Base-by-base conservation (phyloP, 2,888 invertebrate genomes). In the Limnephilus marmoratus region DNA sequence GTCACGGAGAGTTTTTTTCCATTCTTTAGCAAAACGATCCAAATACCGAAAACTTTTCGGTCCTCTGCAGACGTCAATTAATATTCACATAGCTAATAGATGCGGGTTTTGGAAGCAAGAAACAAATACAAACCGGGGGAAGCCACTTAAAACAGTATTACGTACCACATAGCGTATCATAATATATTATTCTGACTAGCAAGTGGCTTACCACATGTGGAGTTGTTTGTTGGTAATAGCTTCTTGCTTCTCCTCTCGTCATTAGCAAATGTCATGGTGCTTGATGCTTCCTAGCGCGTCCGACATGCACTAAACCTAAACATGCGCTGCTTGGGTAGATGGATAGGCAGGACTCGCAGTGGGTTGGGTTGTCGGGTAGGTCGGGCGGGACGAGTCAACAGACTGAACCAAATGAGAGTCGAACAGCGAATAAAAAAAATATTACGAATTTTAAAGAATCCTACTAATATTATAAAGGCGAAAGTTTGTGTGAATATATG, bases 61-160 rank as follows among this genome's bases (percentile, higher is more conserved):
- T 68, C 68, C 24, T 24, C 7, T 24, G 68, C 68, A 68, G 68
- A 68, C 24, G 24, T 68, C 68, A 83, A 37, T 83, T 37, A 37
- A 18, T 37, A n/a, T 83, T 83, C 34, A 83, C 4, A 45, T 45
- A n/a, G n/a, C n/a, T 86, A 86, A 49, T 49, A 45, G 86, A 45
- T 45, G n/a, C 15, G 29, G 86, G 49, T 86, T 86, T 45, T 86
- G 29, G 86, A n/a, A 68, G 68, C 68, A 68, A 68, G 68, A 86
- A 45, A 45, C 86, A 83, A 41, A 13, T 49, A 37, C 41, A 86
- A 86, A 86, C 86, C 86, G 86, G 86, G 49, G 86, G 86, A 49
- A 45, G 45, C 86, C 86, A 86, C 86, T 86, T 86, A 45, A 86
- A 45, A 86, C 86, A 29, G 86, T 86, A 86, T 86, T 86, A 86